Conservation (phyloP, 2,888 invertebrate species). For the Pheosia gnoma region DNA sequence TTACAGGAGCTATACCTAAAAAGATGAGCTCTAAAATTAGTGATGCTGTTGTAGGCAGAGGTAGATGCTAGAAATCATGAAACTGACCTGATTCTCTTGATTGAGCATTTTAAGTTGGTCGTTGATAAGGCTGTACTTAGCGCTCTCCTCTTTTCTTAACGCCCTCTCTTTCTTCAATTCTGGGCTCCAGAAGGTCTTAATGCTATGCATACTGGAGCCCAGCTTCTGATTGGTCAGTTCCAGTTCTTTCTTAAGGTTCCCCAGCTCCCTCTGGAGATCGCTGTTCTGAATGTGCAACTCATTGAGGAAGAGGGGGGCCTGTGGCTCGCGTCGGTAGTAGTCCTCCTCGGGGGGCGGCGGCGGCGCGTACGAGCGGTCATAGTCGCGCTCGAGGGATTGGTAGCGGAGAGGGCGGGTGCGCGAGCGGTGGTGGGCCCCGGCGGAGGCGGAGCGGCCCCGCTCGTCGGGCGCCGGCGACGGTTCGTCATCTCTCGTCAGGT, state of each 20-base stretch:
- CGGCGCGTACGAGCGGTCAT: slow-evolving; percentile 94
- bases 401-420: slow-evolving; percentile 90
- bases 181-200: slow-evolving; percentile 99
- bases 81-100: slow-evolving; percentile 96
- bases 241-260: slow-evolving; percentile 95
- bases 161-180: slow-evolving; percentile 99
- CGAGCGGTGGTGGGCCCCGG: slow-evolving; percentile 90
- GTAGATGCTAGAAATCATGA: slow-evolving; percentile 4
- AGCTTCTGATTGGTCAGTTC: slow-evolving; percentile 98
- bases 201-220: slow-evolving; percentile 99
- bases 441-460: slow-evolving; percentile 89
- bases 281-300: slow-evolving; percentile 97
- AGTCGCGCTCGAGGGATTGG: slow-evolving; percentile 91
- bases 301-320: slow-evolving; percentile 88
- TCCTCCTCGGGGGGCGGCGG: slow-evolving; percentile 90
- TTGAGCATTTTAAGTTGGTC: slow-evolving; percentile 98
- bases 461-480: slow-evolving; percentile 92
- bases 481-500: slow-evolving; percentile 91
- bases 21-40: neutral
- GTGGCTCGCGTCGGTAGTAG: slow-evolving; percentile 83
- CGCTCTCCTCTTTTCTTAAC: slow-evolving; percentile 97
- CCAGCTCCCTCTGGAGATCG: slow-evolving; percentile 96
- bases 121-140: slow-evolving; percentile 97
- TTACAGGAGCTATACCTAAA: neutral
- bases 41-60: neutral